phyloP scores from a whole-genome alignment of 1,140 invertebrate species.

The Drosophila gunungcola region DNA sequence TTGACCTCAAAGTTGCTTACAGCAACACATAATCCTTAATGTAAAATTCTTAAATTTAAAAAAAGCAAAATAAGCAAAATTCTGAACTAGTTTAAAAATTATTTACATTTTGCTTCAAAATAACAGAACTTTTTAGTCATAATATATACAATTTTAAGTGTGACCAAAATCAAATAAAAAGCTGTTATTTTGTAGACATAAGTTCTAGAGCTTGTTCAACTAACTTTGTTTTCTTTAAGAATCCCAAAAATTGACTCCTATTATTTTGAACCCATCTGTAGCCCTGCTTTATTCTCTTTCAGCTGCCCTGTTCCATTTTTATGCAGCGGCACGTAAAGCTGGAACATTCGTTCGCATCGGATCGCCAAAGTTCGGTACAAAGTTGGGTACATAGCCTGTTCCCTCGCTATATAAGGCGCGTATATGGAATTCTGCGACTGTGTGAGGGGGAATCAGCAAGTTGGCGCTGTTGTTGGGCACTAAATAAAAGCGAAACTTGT shows the following conservation, averaged over 20 bases:
- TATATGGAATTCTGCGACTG: slow-evolving; percentile 33
- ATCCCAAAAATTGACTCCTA: background rate
- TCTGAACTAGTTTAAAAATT: too few species aligned
- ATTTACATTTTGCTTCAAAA: too few species aligned
- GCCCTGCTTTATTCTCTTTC: background rate
- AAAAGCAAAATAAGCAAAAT: too few species aligned
- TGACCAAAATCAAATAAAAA: background rate
- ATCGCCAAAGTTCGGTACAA: slow-evolving; percentile 40
- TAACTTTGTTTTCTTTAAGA: too few species aligned
- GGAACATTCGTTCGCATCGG: slow-evolving; percentile 39
- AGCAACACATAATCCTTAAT: too few species aligned
- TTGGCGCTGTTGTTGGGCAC: slow-evolving; percentile 68
- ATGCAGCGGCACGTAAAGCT: slow-evolving; percentile 77
- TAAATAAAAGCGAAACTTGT: slow-evolving; percentile 84
- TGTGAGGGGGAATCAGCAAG: slow-evolving; percentile 64
- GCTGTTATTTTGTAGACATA: background rate
- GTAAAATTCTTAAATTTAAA: too few species aligned
- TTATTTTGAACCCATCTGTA: slow-evolving; percentile 3
- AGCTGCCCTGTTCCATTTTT: slow-evolving; percentile 71
- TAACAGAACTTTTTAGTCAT: too few species aligned
- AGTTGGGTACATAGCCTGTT: slow-evolving; percentile 38
- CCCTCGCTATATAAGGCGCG: slow-evolving; percentile 41
- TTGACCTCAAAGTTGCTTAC: too few species aligned
- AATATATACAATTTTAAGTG: background rate
- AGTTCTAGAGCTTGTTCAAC: too few species aligned